These are phyloP conservation scores for Platysteira castanea DNA, from an alignment of 2,113 vertebrate species.

Conservation along the genomic window DNA sequence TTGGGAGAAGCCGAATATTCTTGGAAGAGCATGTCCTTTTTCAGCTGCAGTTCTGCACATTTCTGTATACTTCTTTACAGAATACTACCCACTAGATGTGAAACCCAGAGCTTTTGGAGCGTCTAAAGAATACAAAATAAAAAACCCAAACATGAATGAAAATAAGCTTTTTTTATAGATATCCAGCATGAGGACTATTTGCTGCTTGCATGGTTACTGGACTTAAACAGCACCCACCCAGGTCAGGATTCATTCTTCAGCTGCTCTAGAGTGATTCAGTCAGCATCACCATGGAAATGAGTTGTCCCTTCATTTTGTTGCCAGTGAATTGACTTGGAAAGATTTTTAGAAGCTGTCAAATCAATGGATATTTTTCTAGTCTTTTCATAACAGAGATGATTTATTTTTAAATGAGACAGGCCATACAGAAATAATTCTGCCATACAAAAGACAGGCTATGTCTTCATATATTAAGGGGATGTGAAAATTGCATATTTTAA, in stretches of 20 bases:
- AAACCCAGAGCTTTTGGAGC: not conserved
- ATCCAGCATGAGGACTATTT: not conserved
- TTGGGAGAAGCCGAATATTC: not conserved
- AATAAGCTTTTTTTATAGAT: not conserved
- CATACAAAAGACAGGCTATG: not conserved
- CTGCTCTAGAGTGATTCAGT: constrained; percentile 26
- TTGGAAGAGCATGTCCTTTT: not conserved
- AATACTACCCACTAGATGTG: not conserved
- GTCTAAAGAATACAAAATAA: not conserved
- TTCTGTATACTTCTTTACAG: not conserved
- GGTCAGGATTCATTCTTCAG: constrained; percentile 47
- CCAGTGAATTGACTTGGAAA: constrained; percentile 15
- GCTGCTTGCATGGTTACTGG: constrained; percentile 41
- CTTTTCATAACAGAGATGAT: not conserved
- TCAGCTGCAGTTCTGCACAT: not conserved
- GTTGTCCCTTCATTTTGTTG: constrained; percentile 49
- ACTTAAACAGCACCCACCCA: constrained; percentile 18
- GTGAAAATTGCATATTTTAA: not conserved
- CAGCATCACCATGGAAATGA: constrained; percentile 55
- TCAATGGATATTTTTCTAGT: not conserved
- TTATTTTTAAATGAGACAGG: constrained; percentile 1
- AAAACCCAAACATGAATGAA: not conserved
- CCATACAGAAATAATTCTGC: not conserved
- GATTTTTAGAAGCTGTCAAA: constrained; percentile 1
- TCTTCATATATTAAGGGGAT: not conserved